A percentile compares a stretch with the other conserved stretches of the same genome.
These are phyloP conservation scores for Bubo scandiacus DNA, from an alignment of 2,113 vertebrate species.

Conservation along the genomic window DNA sequence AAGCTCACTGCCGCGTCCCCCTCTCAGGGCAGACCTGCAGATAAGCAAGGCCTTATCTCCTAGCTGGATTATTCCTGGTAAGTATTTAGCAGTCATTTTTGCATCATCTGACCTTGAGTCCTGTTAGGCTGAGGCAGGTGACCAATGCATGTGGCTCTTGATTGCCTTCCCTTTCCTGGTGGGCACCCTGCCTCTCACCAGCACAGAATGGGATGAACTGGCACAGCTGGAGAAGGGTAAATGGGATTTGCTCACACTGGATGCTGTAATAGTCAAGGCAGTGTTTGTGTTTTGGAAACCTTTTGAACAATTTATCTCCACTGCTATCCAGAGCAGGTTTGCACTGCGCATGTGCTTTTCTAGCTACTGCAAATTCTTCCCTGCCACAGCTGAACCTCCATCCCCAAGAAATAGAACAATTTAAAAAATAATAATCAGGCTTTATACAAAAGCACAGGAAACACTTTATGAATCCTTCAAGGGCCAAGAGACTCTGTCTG, in stretches of 20 bases:
- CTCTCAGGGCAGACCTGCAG: not conserved
- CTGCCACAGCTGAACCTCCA: not conserved
- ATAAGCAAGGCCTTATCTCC: not conserved
- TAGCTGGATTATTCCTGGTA: not conserved
- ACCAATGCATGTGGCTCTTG: not conserved
- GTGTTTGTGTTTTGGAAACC: not conserved
- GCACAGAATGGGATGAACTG: not conserved
- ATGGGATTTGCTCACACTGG: not conserved
- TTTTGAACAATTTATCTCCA: not conserved
- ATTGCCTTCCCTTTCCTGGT: not conserved
- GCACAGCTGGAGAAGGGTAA: not conserved
- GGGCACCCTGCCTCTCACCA: not conserved
- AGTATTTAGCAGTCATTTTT: not conserved
- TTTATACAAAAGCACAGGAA: not conserved
- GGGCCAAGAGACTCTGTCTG: not conserved
- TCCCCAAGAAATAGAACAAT: not conserved
- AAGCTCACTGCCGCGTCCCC: rapidly evolving
- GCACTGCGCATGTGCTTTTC: not conserved
- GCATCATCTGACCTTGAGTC: not conserved
- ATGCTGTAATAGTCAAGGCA: not conserved
- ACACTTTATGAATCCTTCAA: not conserved
- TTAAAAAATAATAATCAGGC: not conserved
- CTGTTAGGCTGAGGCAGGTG: not conserved
- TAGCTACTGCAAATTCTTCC: not conserved
- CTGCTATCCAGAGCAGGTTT: not conserved